phyloP scores from a whole-genome alignment of 2,797 vertebrate genomes.

The Semaprochilodus insignis region DNA sequence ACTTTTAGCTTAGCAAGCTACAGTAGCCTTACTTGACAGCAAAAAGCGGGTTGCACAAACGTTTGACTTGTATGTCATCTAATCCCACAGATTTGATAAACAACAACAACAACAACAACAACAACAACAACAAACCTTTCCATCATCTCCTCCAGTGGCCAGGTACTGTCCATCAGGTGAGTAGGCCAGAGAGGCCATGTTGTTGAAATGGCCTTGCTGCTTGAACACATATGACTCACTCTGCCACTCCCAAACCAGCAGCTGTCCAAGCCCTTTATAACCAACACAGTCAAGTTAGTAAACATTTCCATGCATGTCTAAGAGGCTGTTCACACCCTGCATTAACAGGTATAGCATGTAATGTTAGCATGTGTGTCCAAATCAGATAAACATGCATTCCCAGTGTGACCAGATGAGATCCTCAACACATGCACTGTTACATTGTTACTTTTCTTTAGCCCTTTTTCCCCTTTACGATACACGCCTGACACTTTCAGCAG shows the following conservation, averaged over 20 bases:
- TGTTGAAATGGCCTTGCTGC: slow-evolving; percentile 98
- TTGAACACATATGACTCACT: slow-evolving; percentile 97
- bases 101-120: slow-evolving; percentile 28
- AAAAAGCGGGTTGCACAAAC: background rate
- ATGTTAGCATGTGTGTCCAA: too few species aligned
- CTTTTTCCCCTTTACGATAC: too few species aligned
- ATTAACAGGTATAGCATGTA: too few species aligned
- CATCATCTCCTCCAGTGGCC: slow-evolving; percentile 92
- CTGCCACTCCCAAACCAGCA: slow-evolving; percentile 99
- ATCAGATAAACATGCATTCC: too few species aligned
- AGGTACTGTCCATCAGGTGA: slow-evolving; percentile 95
- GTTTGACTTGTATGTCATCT: slow-evolving; percentile 70
- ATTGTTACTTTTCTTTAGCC: too few species aligned
- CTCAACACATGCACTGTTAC: too few species aligned
- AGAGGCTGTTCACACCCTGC: too few species aligned
- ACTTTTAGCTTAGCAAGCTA: too few species aligned
- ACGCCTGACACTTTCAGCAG: too few species aligned
- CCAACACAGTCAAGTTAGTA: background rate
- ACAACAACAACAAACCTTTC: slow-evolving; percentile 81
- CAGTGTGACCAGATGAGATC: too few species aligned
- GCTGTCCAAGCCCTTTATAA: slow-evolving; percentile 88
- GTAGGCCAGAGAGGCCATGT: slow-evolving; percentile 92
- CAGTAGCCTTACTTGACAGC: too few species aligned
- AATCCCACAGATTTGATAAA: slow-evolving; percentile 51
- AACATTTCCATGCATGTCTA: background rate